These are phyloP conservation scores for Bugulina stolonifera DNA, from an alignment of 2,888 invertebrate genomes.

Conservation along the genomic window DNA sequence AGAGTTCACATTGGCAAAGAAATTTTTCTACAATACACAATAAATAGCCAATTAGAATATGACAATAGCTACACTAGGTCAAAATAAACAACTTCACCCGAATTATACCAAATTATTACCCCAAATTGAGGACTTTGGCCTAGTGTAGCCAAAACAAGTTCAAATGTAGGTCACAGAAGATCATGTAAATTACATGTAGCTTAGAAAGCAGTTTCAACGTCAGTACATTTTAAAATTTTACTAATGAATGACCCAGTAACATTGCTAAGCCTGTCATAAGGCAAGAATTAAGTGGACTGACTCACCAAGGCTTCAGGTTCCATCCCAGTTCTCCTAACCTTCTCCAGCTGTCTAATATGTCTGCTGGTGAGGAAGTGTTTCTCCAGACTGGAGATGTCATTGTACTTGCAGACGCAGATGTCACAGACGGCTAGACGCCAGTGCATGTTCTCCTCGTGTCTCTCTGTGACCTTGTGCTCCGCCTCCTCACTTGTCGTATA, in stretches of 20 bases:
- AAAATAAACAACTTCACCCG: neutral
- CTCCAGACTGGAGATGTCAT: neutral
- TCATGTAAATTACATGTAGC: too few species aligned
- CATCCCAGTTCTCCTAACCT: neutral
- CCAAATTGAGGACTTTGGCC: too few species aligned
- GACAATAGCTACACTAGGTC: neutral
- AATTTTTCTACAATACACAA: neutral
- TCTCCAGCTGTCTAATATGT: neutral
- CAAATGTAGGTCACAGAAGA: too few species aligned
- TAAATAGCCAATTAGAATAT: neutral
- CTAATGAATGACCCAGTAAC: too few species aligned
- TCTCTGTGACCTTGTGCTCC: neutral
- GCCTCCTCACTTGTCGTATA: neutral
- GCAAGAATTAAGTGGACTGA: neutral
- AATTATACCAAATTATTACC: neutral
- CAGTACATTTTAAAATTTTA: too few species aligned
- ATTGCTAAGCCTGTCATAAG: too few species aligned
- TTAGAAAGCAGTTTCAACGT: too few species aligned
- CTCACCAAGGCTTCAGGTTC: neutral
- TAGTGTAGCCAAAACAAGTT: too few species aligned
- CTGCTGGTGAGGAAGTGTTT: conserved; percentile 3
- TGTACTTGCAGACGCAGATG: conserved; percentile 6
- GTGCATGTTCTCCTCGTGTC: neutral
- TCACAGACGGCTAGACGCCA: conserved; percentile 11
- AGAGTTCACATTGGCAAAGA: conserved; percentile 3